Conservation (phyloP, 2,888 invertebrate species). For the Acronicta aceris region DNA sequence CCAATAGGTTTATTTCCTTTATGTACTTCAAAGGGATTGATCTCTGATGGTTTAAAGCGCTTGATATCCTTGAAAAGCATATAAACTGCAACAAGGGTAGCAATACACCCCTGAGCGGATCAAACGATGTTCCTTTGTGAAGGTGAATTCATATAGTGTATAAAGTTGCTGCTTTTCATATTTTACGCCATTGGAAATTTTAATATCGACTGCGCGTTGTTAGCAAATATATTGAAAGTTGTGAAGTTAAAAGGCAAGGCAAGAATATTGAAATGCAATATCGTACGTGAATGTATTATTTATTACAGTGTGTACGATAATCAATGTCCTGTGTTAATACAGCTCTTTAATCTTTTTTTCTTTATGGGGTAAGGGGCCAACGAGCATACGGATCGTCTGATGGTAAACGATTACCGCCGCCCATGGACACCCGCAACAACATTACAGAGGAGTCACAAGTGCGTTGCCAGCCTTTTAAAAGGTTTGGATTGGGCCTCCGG, state of each 20-base stretch:
- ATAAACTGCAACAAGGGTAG: slow-evolving; percentile 22
- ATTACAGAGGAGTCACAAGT: too few species aligned
- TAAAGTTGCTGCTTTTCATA: slow-evolving; percentile 15
- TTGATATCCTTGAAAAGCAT: slow-evolving; percentile 31
- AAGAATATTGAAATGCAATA: slow-evolving; percentile 11
- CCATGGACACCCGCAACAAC: too few species aligned
- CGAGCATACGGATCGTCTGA: too few species aligned
- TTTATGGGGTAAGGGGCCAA: too few species aligned
- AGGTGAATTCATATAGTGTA: slow-evolving; percentile 19
- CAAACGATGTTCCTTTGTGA: slow-evolving; percentile 24
- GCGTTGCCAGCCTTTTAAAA: too few species aligned
- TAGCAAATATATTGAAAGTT: slow-evolving; percentile 13
- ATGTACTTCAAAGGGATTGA: slow-evolving; percentile 34
- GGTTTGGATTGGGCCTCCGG: too few species aligned
- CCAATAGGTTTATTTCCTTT: slow-evolving; percentile 33
- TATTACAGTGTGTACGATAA: background rate
- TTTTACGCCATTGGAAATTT: slow-evolving; percentile 27
- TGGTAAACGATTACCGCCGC: too few species aligned
- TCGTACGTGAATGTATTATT: slow-evolving; percentile 4
- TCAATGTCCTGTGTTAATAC: background rate
- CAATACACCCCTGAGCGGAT: slow-evolving; percentile 28
- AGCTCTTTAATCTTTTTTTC: too few species aligned
- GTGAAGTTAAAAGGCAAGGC: slow-evolving; percentile 4
- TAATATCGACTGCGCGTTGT: slow-evolving; percentile 22
- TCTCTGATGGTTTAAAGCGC: slow-evolving; percentile 34